Evolutionary conservation across 2,888 invertebrate species (phyloP).

Genomic region (Trissoscelio sp.): DNA sequence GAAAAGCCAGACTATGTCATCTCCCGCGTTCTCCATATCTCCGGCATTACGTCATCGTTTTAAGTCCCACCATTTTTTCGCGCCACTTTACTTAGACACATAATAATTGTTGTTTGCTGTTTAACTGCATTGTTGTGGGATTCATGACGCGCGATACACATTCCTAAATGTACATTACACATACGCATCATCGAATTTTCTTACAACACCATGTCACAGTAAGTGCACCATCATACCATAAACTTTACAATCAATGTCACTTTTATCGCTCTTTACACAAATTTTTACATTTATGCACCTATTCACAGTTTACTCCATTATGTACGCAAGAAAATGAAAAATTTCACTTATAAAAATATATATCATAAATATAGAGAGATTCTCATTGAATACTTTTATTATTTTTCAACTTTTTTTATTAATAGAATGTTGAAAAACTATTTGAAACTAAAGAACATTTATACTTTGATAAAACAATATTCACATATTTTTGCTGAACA

Average conservation of each 20-base stretch:
- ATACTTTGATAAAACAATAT: no score
- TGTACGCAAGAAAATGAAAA: no score
- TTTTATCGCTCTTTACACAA: conserved; percentile 3
- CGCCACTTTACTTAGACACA: conserved; percentile 4
- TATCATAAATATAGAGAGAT: no score
- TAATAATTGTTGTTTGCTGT: conserved; percentile 24
- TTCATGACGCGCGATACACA: background rate
- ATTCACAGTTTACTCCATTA: no score
- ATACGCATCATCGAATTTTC: conserved; percentile 23
- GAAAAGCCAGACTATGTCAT: background rate
- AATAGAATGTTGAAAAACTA: no score
- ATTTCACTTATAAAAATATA: no score
- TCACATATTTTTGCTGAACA: no score
- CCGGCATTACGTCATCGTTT: conserved; percentile 13
- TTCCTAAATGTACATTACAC: conserved; percentile 11
- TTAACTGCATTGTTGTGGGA: conserved; percentile 21
- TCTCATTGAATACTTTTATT: no score
- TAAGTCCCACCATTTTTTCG: conserved; percentile 26
- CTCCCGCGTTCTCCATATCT: background rate
- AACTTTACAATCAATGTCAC: conserved; percentile 5
- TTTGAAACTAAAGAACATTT: no score
- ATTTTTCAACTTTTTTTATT: no score
- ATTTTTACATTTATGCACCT: background rate
- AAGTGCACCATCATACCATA: conserved; percentile 21
- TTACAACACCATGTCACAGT: conserved; percentile 26